These are phyloP conservation scores for Hydraecia micacea DNA, from an alignment of 2,888 invertebrate species.

Conservation along the genomic window DNA sequence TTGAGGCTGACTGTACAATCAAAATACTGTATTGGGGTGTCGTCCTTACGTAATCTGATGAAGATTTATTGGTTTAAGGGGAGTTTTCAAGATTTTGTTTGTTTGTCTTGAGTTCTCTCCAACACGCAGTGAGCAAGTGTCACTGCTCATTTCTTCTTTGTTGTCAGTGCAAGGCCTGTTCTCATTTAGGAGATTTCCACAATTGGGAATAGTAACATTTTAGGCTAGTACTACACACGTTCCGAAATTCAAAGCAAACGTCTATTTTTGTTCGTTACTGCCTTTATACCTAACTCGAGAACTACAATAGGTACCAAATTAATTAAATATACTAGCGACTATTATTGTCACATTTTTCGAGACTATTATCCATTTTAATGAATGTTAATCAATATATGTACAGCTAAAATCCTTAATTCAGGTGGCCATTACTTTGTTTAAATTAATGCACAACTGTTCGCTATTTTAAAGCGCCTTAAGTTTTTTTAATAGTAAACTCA, in stretches of 20 bases:
- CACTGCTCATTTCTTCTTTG: neutral
- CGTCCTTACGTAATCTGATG: constrained; percentile 31
- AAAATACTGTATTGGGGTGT: constrained; percentile 4
- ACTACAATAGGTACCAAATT: neutral
- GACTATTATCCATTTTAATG: no score
- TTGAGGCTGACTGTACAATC: neutral
- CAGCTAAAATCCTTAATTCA: no score
- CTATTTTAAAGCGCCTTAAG: neutral
- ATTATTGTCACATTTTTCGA: no score
- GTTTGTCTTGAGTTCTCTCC: neutral
- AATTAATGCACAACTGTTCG: neutral
- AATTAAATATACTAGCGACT: neutral
- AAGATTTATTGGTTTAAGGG: constrained; percentile 21
- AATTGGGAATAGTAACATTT: neutral
- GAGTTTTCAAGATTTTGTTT: constrained; percentile 12
- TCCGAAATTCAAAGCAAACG: neutral
- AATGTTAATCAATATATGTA: no score
- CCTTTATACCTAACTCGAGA: neutral
- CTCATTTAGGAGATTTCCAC: neutral
- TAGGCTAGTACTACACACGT: neutral
- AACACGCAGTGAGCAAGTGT: neutral
- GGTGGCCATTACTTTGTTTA: no score
- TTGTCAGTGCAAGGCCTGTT: neutral
- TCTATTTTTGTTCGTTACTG: neutral
- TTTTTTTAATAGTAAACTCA: neutral